Evolutionary conservation across 2,888 invertebrate genomes (phyloP), one percentile per base, ranked within the genome.

Genomic region (Pristionchus japonicus): DNA sequence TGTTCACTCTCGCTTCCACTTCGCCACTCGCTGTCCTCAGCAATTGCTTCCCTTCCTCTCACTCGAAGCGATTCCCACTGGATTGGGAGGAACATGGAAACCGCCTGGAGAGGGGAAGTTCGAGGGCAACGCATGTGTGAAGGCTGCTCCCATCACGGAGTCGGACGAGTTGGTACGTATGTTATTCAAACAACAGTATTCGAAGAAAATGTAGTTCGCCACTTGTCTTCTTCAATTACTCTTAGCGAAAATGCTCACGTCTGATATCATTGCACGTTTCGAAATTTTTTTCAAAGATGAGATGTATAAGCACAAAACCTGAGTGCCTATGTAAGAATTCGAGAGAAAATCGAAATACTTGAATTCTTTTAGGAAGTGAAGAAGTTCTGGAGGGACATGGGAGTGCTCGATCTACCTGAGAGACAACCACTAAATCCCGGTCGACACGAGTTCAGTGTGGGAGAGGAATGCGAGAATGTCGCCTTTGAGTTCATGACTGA

Each of bases 1-100:
- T n/a, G 89, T 89, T 13, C 89, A 89, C 43, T 77, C 87, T 27
- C 70, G 89, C 15, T 89, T 89, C 37, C 80, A 84, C 57, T 77
- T 89, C 47, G 86, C 80, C 77, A 70, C 88, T 31, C 77, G 82
- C 20, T 89, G 84, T 43, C 88, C 89, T 6, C 87, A 87, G 11
- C 83, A 88, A 20, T 64, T 89, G 1, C 13, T 64, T 17, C 86
- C 86, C 27, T 86, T 83, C 52, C 70, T 89, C 27, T 40, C 77
- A 13, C 82, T 70, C 23, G 67, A 52, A 23, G 89, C 88, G 27
- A 86, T 89, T 87, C 89, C 89, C 43, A 52, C 57, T 13, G 88
- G 64, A 15, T 70, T 88, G 61, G 86, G 80, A 11, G 89, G 89
- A 0, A 57, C 34, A 7, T 87, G 83, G 61, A 87, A 57, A n/a